Percentiles rank a stretch among this genome's conserved stretches.
Conservation (phyloP, 1,140 invertebrate species). For the Ostrea denselamellosa region DNA sequence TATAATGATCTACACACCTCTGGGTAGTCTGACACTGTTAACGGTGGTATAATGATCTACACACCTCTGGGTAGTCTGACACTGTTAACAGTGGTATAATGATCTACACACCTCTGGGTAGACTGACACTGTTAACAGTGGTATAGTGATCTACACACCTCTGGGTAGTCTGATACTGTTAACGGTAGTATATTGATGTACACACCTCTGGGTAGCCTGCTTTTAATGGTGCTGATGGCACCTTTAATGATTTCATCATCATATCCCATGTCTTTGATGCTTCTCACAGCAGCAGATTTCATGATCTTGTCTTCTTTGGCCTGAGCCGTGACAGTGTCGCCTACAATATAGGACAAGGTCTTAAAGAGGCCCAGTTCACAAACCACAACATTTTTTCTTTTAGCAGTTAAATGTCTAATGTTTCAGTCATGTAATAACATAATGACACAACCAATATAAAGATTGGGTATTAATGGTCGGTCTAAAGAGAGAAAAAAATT, state of each 20-base stretch:
- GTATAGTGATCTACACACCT: not conserved
- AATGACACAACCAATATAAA: no score
- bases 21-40: no score
- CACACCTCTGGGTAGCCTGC: constrained; percentile 13
- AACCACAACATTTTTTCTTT: no score
- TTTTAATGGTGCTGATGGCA: constrained; percentile 12
- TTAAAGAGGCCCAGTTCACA: no score
- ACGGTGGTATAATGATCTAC: no score
- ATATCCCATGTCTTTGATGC: constrained; percentile 40
- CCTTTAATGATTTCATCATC: not conserved
- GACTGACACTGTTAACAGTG: not conserved
- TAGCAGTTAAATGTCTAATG: no score
- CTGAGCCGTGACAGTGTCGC: not conserved
- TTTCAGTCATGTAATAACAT: no score
- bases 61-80: no score
- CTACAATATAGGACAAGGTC: not conserved
- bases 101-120: not conserved
- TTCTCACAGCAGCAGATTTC: constrained; percentile 11
- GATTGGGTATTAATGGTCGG: no score
- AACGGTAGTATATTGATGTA: not conserved
- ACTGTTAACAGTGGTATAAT: not conserved
- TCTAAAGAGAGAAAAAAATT: no score
- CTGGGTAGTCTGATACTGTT: not conserved
- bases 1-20: no score
- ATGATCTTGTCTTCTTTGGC: constrained; percentile 23